Evolutionary conservation across 2,888 invertebrate species (phyloP), one percentile per base, ranked within the genome.

Genomic region (Oscheius sp.): DNA sequence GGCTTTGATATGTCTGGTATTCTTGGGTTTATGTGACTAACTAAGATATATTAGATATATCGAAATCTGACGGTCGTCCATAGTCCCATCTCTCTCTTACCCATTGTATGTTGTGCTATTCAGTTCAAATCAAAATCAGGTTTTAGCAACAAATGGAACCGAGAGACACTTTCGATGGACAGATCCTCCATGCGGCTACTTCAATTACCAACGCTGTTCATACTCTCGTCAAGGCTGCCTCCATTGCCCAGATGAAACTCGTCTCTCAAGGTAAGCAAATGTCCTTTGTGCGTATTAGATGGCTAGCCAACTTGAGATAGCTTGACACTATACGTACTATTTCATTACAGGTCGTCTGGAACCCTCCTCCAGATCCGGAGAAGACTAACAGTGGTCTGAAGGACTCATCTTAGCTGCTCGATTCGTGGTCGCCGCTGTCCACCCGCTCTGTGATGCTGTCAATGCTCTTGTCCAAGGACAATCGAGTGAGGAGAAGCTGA

Each of bases 1-100:
- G 77, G 74, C 79, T 84, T 91, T 96, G 97, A 98, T 98, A 98
- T 98, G 98, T 98, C 98, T 98, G 97, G 96, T 98, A 98, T 97
- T 97, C 97, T 98, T 98, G 98, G 89, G 97, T 98, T 96, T 96
- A 73, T 66, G 7, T 21, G 50, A 47, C 32, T 33, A 95, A 95
- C 95, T 96, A 96, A 93, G 94, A 77, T 60, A 95, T 96, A 94
- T 96, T 96, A 95, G 95, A 96, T 97, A 96, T 98, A 96, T 97
- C 90, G 87, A 82, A 86, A 78, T 53, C 65, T 79, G 74, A 13
- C 60, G 79, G 70, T 65, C 62, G 58, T 58, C 55, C 50, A 48
- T 47, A n/a, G 9, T 32, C 21, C 29, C 62, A n/a, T n/a, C 2
- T 7, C 42, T 60, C 32, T 42, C 37, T 29, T 7, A 5, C 5